These are phyloP conservation scores for Mesoclemmys tuberculata DNA, from an alignment of 2,113 vertebrate genomes.

Conservation along the genomic window DNA sequence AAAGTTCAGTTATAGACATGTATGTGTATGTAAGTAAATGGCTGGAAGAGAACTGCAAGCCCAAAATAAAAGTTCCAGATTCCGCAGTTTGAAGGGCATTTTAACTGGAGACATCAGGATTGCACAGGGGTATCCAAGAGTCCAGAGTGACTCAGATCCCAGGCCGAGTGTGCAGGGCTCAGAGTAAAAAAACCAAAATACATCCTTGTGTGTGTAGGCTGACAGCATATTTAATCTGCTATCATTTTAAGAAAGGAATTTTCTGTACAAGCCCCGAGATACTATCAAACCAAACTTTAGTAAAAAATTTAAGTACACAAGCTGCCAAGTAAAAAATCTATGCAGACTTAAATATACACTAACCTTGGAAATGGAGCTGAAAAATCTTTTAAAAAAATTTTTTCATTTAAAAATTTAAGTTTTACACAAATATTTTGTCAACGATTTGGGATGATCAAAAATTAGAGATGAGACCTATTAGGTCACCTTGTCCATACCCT, in stretches of 20 bases:
- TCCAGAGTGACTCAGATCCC: not conserved
- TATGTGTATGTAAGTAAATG: not conserved
- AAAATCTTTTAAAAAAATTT: not conserved
- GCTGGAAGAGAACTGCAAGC: accelerated
- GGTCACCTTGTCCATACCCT: not conserved
- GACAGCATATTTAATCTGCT: not conserved
- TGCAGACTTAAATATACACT: not conserved
- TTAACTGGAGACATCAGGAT: not conserved
- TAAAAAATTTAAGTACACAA: not conserved
- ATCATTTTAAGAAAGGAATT: not conserved
- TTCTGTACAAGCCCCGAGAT: not conserved
- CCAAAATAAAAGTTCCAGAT: not conserved
- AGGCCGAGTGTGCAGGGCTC: not conserved
- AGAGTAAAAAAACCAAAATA: not conserved
- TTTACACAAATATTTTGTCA: not conserved
- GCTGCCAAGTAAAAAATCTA: not conserved
- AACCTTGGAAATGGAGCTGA: not conserved
- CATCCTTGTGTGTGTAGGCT: not conserved
- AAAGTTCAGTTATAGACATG: accelerated
- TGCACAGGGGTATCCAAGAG: not conserved
- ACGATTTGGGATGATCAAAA: not conserved
- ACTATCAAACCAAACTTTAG: not conserved
- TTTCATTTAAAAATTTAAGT: not conserved
- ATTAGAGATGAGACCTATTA: not conserved
- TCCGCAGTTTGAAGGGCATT: not conserved